phyloP scores from a whole-genome alignment of 2,888 invertebrate genomes.

The Hoplodrina blanda region DNA sequence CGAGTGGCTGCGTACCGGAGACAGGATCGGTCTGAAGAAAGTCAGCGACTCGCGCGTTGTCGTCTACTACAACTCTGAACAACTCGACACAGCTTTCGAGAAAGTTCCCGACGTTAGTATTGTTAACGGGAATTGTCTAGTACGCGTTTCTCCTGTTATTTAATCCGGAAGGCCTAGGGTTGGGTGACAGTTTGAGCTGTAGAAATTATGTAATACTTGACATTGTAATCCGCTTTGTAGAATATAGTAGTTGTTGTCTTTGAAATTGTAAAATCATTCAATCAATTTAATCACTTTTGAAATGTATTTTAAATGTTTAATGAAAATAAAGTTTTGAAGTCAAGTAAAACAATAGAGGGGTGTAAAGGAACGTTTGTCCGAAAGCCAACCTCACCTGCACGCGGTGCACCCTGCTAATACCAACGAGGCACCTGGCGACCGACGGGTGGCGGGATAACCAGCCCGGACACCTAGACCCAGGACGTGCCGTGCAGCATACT shows the following conservation, averaged over 20 bases:
- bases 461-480: constrained; percentile 52
- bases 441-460: constrained; percentile 60
- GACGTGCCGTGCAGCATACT: constrained; percentile 16
- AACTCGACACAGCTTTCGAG: constrained; percentile 94
- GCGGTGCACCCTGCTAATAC: constrained; percentile 58
- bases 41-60: constrained; percentile 93
- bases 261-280: constrained; percentile 44
- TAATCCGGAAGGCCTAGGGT: constrained; percentile 47
- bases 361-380: constrained; percentile 51
- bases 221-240: constrained; percentile 54
- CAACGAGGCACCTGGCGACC: constrained; percentile 58
- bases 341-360: constrained; percentile 58
- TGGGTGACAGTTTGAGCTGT: constrained; percentile 59
- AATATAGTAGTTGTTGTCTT: constrained; percentile 46
- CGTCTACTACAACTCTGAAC: constrained; percentile 95
- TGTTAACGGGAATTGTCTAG: constrained; percentile 21
- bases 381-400: constrained; percentile 59
- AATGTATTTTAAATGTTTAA: constrained; percentile 52
- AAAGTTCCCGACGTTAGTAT: constrained; percentile 94
- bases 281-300: constrained; percentile 48
- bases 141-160: constrained; percentile 24
- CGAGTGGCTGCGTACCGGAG: constrained; percentile 95
- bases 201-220: constrained; percentile 59
- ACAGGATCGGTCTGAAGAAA: constrained; percentile 94
- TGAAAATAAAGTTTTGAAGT: constrained; percentile 56